These are phyloP conservation scores for cat (Felis catus) DNA, from an alignment of 2,113 vertebrate genomes.

Conservation along the genomic window F.catus_Fca126_mat1.0 CM031412.1:57356001-57356500, in stretches of 20 bases:
- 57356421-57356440: no score
- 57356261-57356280: neutral
- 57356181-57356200: neutral
- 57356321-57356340: no score
- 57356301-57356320: no score
- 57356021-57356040: neutral
- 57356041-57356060: neutral
- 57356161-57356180: neutral
- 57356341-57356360: no score
- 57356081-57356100: neutral
- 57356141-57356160: neutral
- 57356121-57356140: neutral
- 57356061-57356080: neutral
- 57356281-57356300: neutral
- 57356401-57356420: no score
- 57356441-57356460: no score
- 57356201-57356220: neutral
- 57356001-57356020: neutral
- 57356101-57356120: neutral
- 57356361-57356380: no score
- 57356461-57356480: no score
- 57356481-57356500: no score
- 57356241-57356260: neutral
- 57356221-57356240: neutral
- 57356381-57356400: no score